Percentiles rank a stretch among this genome's conserved stretches.
Evolutionary conservation across 2,888 invertebrate genomes (phyloP).

Genomic region (Holacanthella duospinosa): DNA sequence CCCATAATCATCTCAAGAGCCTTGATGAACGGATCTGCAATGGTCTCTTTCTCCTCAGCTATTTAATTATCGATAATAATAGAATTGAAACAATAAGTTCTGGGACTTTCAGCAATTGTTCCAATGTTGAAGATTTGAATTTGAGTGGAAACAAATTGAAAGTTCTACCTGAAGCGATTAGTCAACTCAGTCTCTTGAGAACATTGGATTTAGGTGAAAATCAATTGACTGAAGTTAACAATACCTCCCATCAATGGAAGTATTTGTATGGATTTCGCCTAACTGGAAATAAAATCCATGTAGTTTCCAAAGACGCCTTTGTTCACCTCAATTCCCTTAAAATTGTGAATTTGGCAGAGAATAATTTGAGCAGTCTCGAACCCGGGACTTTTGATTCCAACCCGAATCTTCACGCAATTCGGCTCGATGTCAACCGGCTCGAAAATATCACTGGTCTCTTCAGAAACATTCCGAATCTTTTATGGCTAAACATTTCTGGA

Average conservation of each 20-base stretch:
- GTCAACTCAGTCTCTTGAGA: slow-evolving; percentile 62
- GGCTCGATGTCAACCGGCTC: slow-evolving; percentile 67
- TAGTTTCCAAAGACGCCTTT: slow-evolving; percentile 67
- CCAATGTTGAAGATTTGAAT: slow-evolving; percentile 68
- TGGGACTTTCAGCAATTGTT: slow-evolving; percentile 64
- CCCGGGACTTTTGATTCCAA: slow-evolving; percentile 67
- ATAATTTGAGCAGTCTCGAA: slow-evolving; percentile 68
- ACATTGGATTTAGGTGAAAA: slow-evolving; percentile 77
- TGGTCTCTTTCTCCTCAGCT: slow-evolving; percentile 62
- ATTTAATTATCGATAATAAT: slow-evolving; percentile 70
- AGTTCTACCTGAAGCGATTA: slow-evolving; percentile 61
- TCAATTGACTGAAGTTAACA: slow-evolving; percentile 63
- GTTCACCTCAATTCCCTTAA: slow-evolving; percentile 65
- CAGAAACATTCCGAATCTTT: slow-evolving; percentile 65
- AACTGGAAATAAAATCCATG: slow-evolving; percentile 72
- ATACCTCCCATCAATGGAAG: slow-evolving; percentile 68
- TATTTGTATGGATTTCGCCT: slow-evolving; percentile 70
- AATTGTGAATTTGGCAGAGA: slow-evolving; percentile 71
- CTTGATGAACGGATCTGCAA: slow-evolving; percentile 66
- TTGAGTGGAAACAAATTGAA: slow-evolving; percentile 68
- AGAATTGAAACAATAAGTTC: slow-evolving; percentile 62
- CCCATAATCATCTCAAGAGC: slow-evolving; percentile 64
- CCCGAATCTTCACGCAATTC: slow-evolving; percentile 64
- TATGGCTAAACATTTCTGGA: slow-evolving; percentile 77
- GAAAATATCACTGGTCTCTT: slow-evolving; percentile 69